These are phyloP conservation scores for Aegithalos caudatus DNA, from an alignment of 2,113 vertebrate species.

Conservation along the genomic window DNA sequence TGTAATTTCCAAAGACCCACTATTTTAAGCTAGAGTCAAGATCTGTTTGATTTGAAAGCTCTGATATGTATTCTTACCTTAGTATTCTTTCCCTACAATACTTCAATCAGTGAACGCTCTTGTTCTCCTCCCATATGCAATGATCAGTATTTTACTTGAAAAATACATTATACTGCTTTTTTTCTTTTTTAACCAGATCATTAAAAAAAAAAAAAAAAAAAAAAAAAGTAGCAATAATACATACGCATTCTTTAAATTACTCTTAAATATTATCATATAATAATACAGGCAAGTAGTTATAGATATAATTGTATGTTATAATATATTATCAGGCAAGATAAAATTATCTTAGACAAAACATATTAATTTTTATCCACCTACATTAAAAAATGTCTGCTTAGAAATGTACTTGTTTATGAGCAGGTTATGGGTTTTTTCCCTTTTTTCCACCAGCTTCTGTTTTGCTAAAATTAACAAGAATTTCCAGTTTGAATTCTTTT, in stretches of 20 bases:
- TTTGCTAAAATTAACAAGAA: neutral
- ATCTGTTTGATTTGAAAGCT: neutral
- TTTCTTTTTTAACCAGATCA: neutral
- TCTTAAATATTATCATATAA: neutral
- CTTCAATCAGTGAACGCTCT: neutral
- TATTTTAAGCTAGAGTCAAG: neutral
- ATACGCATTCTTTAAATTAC: neutral
- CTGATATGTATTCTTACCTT: neutral
- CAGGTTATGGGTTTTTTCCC: accelerated
- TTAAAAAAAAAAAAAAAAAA: neutral
- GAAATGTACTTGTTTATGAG: neutral
- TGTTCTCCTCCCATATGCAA: neutral
- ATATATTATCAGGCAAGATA: neutral
- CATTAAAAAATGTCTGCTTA: neutral
- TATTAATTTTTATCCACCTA: neutral
- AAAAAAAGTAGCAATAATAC: neutral
- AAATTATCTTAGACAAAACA: neutral
- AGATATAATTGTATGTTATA: neutral
- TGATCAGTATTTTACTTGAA: neutral
- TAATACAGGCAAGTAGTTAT: neutral
- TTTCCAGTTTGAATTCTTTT: neutral
- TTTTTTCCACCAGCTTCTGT: neutral
- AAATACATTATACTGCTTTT: neutral
- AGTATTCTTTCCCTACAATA: neutral
- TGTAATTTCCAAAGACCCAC: neutral